Conservation (phyloP, 1,140 invertebrate genomes). For the Drosophila sulfurigaster region DNA sequence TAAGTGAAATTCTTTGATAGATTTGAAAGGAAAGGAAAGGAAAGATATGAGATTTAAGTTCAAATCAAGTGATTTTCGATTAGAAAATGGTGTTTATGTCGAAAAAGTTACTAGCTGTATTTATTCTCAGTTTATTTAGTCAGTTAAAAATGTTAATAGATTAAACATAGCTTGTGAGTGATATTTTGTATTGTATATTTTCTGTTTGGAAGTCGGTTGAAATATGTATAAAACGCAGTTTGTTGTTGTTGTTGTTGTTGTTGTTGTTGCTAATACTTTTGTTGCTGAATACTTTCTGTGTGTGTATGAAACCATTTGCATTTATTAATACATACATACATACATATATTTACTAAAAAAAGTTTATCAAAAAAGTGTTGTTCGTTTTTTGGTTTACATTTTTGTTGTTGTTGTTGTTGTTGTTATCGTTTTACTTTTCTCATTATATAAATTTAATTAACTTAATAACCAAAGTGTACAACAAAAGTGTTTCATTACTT, state of each 20-base stretch:
- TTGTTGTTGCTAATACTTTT: conserved; percentile 27
- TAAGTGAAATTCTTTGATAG: background rate
- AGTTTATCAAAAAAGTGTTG: conserved; percentile 49
- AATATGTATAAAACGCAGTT: conserved; percentile 22
- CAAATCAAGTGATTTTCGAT: background rate
- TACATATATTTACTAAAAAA: conserved; percentile 49
- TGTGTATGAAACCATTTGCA: conserved; percentile 60
- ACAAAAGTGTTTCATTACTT: conserved; percentile 21
- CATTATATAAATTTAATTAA: conserved; percentile 45
- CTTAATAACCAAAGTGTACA: conserved; percentile 38
- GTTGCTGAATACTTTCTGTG: conserved; percentile 40
- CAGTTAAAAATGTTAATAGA: background rate
- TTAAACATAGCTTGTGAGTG: background rate
- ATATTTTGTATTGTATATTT: background rate
- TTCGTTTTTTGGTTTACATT: conserved; percentile 9
- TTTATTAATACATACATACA: conserved; percentile 50
- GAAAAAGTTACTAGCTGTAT: background rate
- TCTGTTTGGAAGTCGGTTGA: background rate
- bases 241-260: conserved; percentile 1
- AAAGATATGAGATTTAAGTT: background rate
- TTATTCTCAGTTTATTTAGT: background rate
- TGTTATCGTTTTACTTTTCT: background rate
- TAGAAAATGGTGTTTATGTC: background rate
- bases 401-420: background rate
- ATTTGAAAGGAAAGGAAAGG: background rate